A percentile compares a stretch with the other conserved stretches of the same genome.
phyloP scores from a whole-genome alignment of 1,140 invertebrate genomes.

The Drosophila parvula region DNA sequence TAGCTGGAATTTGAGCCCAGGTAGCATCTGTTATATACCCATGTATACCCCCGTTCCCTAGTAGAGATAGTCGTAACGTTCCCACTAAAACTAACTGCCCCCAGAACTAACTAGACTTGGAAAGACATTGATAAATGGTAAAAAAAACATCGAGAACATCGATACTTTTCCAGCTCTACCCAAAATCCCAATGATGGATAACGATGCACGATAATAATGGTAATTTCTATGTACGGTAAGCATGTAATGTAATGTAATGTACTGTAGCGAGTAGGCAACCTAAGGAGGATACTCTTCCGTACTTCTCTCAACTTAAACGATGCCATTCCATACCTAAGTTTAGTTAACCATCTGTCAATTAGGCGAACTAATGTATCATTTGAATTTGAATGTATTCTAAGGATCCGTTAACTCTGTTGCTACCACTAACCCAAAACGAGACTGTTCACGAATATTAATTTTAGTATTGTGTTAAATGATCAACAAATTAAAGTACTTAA shows the following conservation, averaged over 20 bases:
- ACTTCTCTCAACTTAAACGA: constrained; percentile 62
- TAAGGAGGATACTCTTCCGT: constrained; percentile 16
- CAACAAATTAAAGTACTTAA: constrained; percentile 65
- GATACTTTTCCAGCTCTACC: not conserved
- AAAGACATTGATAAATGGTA: too few species aligned
- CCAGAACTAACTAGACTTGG: not conserved
- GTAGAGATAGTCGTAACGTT: constrained; percentile 13
- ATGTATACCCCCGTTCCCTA: constrained; percentile 23
- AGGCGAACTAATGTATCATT: constrained; percentile 24
- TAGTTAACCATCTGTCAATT: constrained; percentile 61
- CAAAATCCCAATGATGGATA: constrained; percentile 11
- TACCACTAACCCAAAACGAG: constrained; percentile 48
- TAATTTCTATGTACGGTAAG: constrained; percentile 37
- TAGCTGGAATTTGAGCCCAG: constrained; percentile 31
- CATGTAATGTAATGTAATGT: constrained; percentile 52
- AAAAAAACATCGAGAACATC: too few species aligned
- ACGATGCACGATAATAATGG: constrained; percentile 45
- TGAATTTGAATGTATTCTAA: constrained; percentile 12
- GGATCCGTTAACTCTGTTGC: constrained; percentile 16
- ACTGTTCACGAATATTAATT: constrained; percentile 64
- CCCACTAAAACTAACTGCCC: constrained; percentile 30
- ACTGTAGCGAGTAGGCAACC: constrained; percentile 45
- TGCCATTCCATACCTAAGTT: constrained; percentile 69
- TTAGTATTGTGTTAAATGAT: constrained; percentile 38
- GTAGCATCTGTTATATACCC: constrained; percentile 47